Percentiles rank a stretch among this genome's conserved stretches.
Conservation (phyloP, 1,140 invertebrate species). For the Drosophila tsacasi region DNA sequence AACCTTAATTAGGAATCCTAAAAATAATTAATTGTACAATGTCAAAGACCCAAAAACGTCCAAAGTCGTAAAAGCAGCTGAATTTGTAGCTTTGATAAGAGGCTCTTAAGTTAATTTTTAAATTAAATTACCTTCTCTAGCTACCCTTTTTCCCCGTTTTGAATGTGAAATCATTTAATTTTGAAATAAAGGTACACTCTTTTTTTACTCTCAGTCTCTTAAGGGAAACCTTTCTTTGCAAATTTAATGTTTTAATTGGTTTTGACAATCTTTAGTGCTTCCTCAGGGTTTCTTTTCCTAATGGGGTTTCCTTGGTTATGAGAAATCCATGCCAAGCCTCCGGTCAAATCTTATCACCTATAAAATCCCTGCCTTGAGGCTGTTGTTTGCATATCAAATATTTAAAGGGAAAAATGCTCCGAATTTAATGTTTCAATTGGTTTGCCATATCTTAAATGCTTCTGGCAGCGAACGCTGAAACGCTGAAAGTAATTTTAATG, state of each 20-base stretch:
- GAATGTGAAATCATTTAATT: not conserved
- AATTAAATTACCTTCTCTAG: not conserved
- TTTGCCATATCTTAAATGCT: conserved; percentile 34
- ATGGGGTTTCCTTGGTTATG: not conserved
- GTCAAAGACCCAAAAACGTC: not conserved
- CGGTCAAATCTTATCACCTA: conserved; percentile 10
- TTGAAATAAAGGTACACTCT: not conserved
- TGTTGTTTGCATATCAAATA: conserved; percentile 10
- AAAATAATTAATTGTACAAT: not conserved
- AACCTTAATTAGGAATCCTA: not conserved
- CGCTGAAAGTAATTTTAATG: conserved; percentile 72
- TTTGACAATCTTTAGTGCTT: conserved; percentile 8
- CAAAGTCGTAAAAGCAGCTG: not conserved
- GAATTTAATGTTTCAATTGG: conserved; percentile 40
- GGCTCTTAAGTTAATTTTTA: not conserved
- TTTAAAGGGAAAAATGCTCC: conserved; percentile 8
- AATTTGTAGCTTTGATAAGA: not conserved
- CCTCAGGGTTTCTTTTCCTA: not conserved
- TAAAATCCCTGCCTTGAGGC: not conserved
- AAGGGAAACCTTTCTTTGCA: not conserved
- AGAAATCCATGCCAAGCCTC: not conserved
- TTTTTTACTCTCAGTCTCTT: not conserved
- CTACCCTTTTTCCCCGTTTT: not conserved
- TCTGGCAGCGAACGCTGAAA: conserved; percentile 56
- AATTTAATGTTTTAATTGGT: conserved; percentile 30